phyloP scores from a whole-genome alignment of 1,140 invertebrate species.

The Drosophila parabipectinata region DNA sequence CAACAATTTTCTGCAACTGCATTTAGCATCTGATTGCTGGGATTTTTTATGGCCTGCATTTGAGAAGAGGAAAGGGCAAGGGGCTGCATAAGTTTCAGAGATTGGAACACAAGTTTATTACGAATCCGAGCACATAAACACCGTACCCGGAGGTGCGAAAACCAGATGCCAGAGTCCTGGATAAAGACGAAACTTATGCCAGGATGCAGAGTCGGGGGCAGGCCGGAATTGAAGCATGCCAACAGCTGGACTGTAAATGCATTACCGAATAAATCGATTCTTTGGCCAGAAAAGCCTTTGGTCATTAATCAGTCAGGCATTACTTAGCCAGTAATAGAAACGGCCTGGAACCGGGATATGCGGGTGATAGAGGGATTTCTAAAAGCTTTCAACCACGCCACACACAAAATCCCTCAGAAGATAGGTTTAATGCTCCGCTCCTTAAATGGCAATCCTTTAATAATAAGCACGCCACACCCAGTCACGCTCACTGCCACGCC shows the following conservation, averaged over 20 bases:
- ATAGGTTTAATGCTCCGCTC: slow-evolving; percentile 26
- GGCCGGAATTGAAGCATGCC: slow-evolving; percentile 19
- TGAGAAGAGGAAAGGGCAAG: slow-evolving; percentile 11
- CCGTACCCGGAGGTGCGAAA: slow-evolving; percentile 1
- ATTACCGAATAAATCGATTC: slow-evolving; percentile 49
- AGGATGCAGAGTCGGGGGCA: slow-evolving; percentile 4
- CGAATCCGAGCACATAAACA: slow-evolving; percentile 46
- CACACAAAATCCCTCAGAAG: slow-evolving; percentile 17
- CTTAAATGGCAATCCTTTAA: slow-evolving; percentile 52
- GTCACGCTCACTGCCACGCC: slow-evolving; percentile 6
- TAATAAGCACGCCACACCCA: slow-evolving; percentile 55
- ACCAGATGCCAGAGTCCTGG: neutral
- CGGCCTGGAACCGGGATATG: neutral
- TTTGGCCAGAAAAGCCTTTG: slow-evolving; percentile 17
- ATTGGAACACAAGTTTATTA: slow-evolving; percentile 69
- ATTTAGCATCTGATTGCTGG: slow-evolving; percentile 61
- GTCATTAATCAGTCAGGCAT: slow-evolving; percentile 52
- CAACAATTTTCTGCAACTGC: neutral
- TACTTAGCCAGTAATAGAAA: slow-evolving; percentile 49
- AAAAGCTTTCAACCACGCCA: slow-evolving; percentile 49
- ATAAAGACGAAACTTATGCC: slow-evolving; percentile 29
- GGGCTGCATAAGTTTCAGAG: slow-evolving; percentile 44
- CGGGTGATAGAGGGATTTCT: slow-evolving; percentile 7
- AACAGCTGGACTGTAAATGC: slow-evolving; percentile 17
- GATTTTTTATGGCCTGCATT: slow-evolving; percentile 58